Percentiles rank a stretch among this genome's conserved stretches.
phyloP scores from a whole-genome alignment of 2,797 vertebrate species.

The Mormyrus proboscirostris region DNA sequence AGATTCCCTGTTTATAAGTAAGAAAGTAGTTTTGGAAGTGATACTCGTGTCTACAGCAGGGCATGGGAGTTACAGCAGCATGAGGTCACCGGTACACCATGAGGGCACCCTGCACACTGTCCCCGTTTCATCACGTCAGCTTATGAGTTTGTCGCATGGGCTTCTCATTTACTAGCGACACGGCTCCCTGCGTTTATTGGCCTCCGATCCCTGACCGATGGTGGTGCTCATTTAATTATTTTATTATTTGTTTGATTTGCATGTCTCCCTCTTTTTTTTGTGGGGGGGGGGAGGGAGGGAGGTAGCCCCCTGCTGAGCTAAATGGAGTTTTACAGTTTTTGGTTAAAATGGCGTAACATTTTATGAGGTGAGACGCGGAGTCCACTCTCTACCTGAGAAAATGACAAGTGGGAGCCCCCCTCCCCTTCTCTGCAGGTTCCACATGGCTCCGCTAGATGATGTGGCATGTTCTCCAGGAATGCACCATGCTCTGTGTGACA shows the following conservation, averaged over 20 bases:
- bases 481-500: slow-evolving; percentile 26
- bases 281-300: neutral
- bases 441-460: slow-evolving; percentile 25
- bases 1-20: neutral
- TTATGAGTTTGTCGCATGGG: slow-evolving; percentile 29
- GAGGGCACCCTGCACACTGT: neutral
- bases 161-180: slow-evolving; percentile 36
- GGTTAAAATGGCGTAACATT: slow-evolving; percentile 66
- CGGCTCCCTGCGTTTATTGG: slow-evolving; percentile 28
- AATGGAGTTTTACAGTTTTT: slow-evolving; percentile 64
- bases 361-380: slow-evolving; percentile 67
- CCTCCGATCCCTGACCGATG: slow-evolving; percentile 37
- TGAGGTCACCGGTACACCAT: neutral
- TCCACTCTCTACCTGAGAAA: slow-evolving; percentile 58
- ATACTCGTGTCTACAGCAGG: neutral
- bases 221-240: neutral
- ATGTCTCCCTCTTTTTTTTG: neutral
- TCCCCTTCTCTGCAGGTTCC: slow-evolving; percentile 43
- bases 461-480: slow-evolving; percentile 23
- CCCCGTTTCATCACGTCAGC: neutral
- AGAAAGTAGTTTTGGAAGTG: neutral
- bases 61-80: neutral
- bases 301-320: slow-evolving; percentile 35
- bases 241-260: slow-evolving; percentile 9
- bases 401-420: slow-evolving; percentile 34